Base-by-base conservation (phyloP, 2,888 invertebrate genomes). In the Nomada hirtipes region DNA sequence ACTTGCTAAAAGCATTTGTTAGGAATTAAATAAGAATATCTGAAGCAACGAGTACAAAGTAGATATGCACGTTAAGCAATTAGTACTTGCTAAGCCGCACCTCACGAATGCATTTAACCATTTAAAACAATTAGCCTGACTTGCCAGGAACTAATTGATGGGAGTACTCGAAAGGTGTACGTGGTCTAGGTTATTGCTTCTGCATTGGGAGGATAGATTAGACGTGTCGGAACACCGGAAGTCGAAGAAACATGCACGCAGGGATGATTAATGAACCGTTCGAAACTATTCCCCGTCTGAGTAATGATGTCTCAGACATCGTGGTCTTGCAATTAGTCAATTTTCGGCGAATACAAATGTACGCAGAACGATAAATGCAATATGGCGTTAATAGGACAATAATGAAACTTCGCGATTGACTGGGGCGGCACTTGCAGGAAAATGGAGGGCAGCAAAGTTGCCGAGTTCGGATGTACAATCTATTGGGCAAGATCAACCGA, bases 401-500 rank as follows among this genome's bases (percentile, higher is more conserved):
- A 42, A 44, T 63, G 73, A 74, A 87, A 87, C 73, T 87, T 83
- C 26, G 68, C 85, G 85, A 85, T 87, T 76, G 85, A 77, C 60
- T 79, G 3, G 67, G 44, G n/a, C 71, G 20, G 70, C 65, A 76
- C 71, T 82, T 71, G 67, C 61, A 61, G 57, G 63, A 42, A 53
- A 79, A 69, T 50, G 42, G 53, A 60, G 61, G 36, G 61, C 68
- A 18, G 57, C 70, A 85, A 79, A 83, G 80, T 74, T 79, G 69
- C 47, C 70, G 77, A 78, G 71, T 85, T 63, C 67, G 71, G 52
- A 69, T 65, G 59, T 76, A 59, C 47, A 70, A 79, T 44, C 60
- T 47, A 36, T n/a, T 15, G 70, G 47, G 29, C 63, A 79, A 79
- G 73, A 75, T 74, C 73, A 76, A 75, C 59, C 36, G 69, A 70